phyloP scores from a whole-genome alignment of 30 jellyfish, hydroid and myxozoan genomes.

The Catostylus mosaicus region DNA sequence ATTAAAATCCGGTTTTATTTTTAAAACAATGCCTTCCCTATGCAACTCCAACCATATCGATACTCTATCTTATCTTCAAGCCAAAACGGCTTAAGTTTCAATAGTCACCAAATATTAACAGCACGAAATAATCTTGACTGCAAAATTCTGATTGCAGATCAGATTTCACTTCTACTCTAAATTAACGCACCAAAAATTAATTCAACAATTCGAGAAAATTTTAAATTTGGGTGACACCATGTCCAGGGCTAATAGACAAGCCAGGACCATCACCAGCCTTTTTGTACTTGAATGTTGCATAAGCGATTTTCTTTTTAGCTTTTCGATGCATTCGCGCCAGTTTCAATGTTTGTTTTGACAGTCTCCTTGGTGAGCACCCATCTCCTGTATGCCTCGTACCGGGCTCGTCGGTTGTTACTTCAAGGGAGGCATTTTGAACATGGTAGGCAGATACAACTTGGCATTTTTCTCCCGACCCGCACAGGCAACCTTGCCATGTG shows the following conservation, averaged over 20 bases:
- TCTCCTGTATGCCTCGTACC: background rate
- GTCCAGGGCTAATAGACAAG: constrained; percentile 66
- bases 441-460: constrained; percentile 65
- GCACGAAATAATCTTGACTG: too few relatives aligned
- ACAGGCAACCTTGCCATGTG: constrained; percentile 53
- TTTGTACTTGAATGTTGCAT: constrained; percentile 59
- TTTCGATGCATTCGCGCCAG: constrained; percentile 58
- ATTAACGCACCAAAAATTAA: too few relatives aligned
- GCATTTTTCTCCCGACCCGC: constrained; percentile 60
- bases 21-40: too few relatives aligned
- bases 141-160: too few relatives aligned
- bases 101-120: too few relatives aligned
- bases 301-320: constrained; percentile 47
- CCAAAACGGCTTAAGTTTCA: too few relatives aligned
- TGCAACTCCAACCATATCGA: too few relatives aligned
- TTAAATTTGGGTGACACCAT: constrained; percentile 55
- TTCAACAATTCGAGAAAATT: too few relatives aligned
- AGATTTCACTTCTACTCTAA: too few relatives aligned
- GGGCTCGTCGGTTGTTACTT: constrained; percentile 4
- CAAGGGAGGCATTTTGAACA: constrained; percentile 62
- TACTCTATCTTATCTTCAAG: too few relatives aligned
- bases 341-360: constrained; percentile 50
- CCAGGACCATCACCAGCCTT: constrained; percentile 60
- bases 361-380: background rate
- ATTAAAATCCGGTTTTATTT: too few relatives aligned